phyloP scores from a whole-genome alignment of 2,113 vertebrate genomes.

The Pogona vitticeps region DNA sequence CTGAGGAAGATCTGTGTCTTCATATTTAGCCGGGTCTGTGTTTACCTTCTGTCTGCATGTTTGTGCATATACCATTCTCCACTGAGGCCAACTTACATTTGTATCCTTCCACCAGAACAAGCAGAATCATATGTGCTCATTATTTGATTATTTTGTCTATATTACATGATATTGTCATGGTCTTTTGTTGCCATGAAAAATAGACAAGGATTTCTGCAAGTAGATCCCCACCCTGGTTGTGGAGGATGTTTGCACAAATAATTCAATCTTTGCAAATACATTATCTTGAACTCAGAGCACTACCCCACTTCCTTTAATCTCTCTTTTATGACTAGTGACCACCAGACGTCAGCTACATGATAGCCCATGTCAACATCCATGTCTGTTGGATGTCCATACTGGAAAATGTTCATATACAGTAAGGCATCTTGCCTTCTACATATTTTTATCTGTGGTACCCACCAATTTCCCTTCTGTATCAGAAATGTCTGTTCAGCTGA shows the following conservation, averaged over 20 bases:
- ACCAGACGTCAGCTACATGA: not conserved
- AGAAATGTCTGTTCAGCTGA: not conserved
- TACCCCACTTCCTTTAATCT: not conserved
- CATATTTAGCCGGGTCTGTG: not conserved
- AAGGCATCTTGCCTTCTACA: too few species aligned
- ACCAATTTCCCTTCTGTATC: not conserved
- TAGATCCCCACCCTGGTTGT: not conserved
- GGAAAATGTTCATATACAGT: not conserved
- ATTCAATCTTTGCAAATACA: not conserved
- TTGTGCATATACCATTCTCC: not conserved
- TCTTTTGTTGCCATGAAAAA: too few species aligned
- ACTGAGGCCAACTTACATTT: not conserved
- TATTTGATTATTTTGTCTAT: not conserved
- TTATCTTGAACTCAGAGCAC: not conserved
- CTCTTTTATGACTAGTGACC: not conserved
- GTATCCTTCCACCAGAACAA: not conserved
- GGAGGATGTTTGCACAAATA: not conserved
- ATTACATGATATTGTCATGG: not conserved
- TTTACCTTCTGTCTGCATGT: not conserved
- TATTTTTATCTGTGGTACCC: too few species aligned
- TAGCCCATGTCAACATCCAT: not conserved
- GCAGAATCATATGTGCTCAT: not conserved
- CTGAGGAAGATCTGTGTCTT: not conserved
- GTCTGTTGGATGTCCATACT: not conserved
- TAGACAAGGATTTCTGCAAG: not conserved